Evolutionary conservation across 2,888 invertebrate species (phyloP).

Genomic region (Trypoxylon attenuatum): DNA sequence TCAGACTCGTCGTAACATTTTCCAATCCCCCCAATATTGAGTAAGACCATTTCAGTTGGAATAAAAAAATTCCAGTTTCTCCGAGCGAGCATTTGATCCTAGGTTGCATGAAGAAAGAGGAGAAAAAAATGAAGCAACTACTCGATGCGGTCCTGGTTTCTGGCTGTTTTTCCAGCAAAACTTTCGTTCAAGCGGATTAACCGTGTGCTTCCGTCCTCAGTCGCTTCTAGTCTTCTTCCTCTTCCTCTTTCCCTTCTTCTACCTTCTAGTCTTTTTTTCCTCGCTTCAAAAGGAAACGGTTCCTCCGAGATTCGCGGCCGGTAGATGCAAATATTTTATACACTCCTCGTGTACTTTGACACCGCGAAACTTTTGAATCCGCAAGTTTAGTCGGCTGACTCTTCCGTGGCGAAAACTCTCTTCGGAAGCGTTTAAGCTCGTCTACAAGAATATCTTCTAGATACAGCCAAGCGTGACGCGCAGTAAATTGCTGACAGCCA

Average conservation of each 20-base stretch:
- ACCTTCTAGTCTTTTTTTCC: background rate
- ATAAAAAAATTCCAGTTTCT: no score
- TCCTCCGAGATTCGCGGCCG: background rate
- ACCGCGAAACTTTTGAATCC: background rate
- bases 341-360: background rate
- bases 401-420: background rate
- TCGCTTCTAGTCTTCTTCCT: background rate
- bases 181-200: conserved; percentile 2
- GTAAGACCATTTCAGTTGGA: no score
- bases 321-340: conserved; percentile 2
- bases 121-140: background rate
- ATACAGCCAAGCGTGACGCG: background rate
- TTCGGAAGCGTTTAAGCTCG: background rate
- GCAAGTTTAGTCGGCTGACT: background rate
- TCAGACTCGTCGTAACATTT: no score
- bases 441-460: background rate
- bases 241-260: background rate
- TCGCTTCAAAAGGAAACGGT: background rate
- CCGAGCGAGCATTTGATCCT: background rate
- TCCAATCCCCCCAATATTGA: no score
- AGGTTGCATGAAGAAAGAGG: background rate
- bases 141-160: background rate
- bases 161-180: conserved; percentile 2
- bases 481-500: background rate
- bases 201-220: background rate